phyloP scores from a whole-genome alignment of 2,113 vertebrate genomes.

The Catharus fuscescens region DNA sequence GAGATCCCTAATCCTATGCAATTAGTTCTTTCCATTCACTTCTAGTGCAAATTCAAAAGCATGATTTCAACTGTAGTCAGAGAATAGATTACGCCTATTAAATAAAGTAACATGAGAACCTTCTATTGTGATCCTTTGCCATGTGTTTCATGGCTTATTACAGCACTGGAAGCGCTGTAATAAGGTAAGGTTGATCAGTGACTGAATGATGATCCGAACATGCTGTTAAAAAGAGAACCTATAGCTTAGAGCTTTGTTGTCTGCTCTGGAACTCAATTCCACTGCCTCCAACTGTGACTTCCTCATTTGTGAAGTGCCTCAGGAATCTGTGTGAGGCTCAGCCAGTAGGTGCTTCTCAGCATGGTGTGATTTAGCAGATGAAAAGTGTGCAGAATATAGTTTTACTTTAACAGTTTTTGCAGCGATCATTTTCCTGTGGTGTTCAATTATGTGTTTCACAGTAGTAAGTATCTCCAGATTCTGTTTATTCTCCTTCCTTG shows the following conservation, averaged over 20 bases:
- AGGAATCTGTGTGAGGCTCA: neutral
- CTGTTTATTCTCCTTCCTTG: constrained; percentile 21
- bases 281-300: neutral
- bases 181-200: neutral
- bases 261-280: neutral
- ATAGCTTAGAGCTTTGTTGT: neutral
- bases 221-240: neutral
- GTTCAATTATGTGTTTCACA: constrained; percentile 43
- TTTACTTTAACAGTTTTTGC: constrained; percentile 2
- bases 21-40: neutral
- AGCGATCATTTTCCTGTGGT: neutral
- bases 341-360: neutral
- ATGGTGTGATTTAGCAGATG: neutral
- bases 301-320: neutral
- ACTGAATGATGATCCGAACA: neutral
- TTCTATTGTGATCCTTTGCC: neutral
- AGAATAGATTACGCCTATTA: neutral
- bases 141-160: neutral
- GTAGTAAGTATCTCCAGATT: neutral
- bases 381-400: neutral
- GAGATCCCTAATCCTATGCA: neutral
- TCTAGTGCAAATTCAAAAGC: neutral
- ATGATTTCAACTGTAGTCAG: neutral
- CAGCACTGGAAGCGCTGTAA: neutral
- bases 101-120: accelerated